Base-by-base conservation (phyloP, 2,888 invertebrate species). In the Drosophila seclusa region DNA sequence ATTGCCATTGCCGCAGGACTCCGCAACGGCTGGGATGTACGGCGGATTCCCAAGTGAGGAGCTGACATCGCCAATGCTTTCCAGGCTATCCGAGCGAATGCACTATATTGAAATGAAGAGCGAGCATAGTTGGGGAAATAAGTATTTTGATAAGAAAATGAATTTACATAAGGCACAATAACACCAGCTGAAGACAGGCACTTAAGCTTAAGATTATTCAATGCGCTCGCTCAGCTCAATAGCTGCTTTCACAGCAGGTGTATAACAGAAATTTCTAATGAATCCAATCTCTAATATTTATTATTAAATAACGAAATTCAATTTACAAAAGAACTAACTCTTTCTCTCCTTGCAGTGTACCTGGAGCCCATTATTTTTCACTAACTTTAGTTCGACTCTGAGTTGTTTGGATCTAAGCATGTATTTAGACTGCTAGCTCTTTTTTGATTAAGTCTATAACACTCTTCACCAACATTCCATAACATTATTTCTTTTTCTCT, bases 41-140 rank as follows among this genome's bases (percentile, higher is more conserved):
- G 93, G 91, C 38, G 92, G 89, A 89, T 93, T 93, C 29, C 92
- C 92, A 58, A 93, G 80, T 40, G 93, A 92, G 45, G 92, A 86
- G 74, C 90, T 93, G n/a, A 93, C 92, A 91, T 95, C 95, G 24
- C 95, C 95, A 75, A 95, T 95, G 89, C 95, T 95, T 91, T 95
- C 95, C 94, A 95, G 94, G 86, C 95, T 95, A 91, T 95, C 95
- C 31, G 95, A 95, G 82, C 95, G 94, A 27, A 93, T 85, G 81
- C 93, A 93, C 93, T 93, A 73, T 5, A 48, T 54, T 1, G 8
- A 34, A 18, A 18, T 13, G 31, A 29, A 42, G 10, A 27, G 5
- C 16, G 0, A 13, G 0, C 1, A 16, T 16, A 8, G 8, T 0
- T 24, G 16, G 8, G 8, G 24, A 45, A 21, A 16, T 45, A 21